Evolutionary conservation across 2,888 invertebrate species (phyloP).

Genomic region (Bedellia somnulentella): DNA sequence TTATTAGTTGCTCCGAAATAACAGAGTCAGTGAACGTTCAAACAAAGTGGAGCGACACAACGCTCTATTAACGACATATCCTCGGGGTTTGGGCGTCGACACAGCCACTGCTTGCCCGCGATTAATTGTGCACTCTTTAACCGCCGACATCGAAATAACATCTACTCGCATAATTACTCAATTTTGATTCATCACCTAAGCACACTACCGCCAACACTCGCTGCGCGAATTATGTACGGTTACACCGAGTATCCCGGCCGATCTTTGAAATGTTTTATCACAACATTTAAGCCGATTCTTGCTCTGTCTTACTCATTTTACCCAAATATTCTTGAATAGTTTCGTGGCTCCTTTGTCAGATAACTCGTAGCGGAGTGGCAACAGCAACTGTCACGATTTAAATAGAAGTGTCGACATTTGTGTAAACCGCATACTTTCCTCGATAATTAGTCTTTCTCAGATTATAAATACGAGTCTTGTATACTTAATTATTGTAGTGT

Average conservation of each 20-base stretch:
- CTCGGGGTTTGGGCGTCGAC: slow-evolving; percentile 35
- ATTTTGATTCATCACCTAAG: no score
- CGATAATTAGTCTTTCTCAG: slow-evolving; percentile 5
- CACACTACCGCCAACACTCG: no score
- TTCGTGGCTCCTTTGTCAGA: no score
- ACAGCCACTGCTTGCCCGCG: slow-evolving; percentile 18
- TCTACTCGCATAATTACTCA: no score
- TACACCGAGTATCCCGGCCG: no score
- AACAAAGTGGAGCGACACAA: slow-evolving; percentile 54
- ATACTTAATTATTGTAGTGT: slow-evolving; percentile 2
- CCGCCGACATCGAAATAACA: slow-evolving; percentile 10
- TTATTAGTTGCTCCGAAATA: slow-evolving; percentile 59
- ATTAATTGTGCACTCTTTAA: slow-evolving; percentile 33
- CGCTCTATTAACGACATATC: slow-evolving; percentile 54
- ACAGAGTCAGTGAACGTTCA: slow-evolving; percentile 53
- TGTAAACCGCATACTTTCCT: slow-evolving; percentile 3
- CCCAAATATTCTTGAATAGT: no score
- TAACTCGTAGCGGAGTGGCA: no score
- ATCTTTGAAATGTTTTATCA: no score
- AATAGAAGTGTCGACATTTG: slow-evolving; percentile 5
- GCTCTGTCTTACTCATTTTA: no score
- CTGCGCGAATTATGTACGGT: no score
- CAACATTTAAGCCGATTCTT: no score
- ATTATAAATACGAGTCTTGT: slow-evolving; percentile 4
- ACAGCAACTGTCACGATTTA: background rate